Conservation (phyloP, 2,888 invertebrate genomes). For the Drosophila percnosoma region DNA sequence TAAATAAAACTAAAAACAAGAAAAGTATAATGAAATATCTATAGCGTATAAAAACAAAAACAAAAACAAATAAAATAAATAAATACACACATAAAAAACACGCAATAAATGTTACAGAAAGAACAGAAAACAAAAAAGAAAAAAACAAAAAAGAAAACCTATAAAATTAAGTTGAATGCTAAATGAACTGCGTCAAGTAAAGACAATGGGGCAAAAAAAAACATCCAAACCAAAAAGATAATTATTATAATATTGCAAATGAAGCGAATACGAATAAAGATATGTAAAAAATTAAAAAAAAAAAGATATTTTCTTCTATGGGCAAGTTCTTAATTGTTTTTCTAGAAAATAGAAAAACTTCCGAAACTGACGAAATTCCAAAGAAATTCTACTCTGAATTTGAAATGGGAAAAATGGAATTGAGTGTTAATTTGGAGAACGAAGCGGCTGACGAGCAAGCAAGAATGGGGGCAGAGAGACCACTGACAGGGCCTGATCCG, state of each 20-base stretch:
- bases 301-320: slow-evolving; percentile 6
- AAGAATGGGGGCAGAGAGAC: too few relatives aligned
- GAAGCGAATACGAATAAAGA: slow-evolving; percentile 80
- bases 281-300: slow-evolving; percentile 70
- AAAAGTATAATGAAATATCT: slow-evolving; percentile 70
- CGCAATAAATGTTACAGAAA: slow-evolving; percentile 75
- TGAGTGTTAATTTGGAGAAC: too few relatives aligned
- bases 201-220: slow-evolving; percentile 46
- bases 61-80: slow-evolving; percentile 24
- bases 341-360: neutral
- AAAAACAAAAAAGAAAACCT: slow-evolving; percentile 60
- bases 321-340: neutral
- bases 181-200: slow-evolving; percentile 57
- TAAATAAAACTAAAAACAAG: slow-evolving; percentile 64
- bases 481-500: too few relatives aligned
- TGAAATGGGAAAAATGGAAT: neutral
- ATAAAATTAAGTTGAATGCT: slow-evolving; percentile 82
- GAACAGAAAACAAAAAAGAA: slow-evolving; percentile 42
- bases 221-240: slow-evolving; percentile 71
- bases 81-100: slow-evolving; percentile 69
- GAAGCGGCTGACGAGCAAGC: too few relatives aligned
- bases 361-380: neutral
- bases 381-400: neutral
- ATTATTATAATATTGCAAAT: slow-evolving; percentile 79
- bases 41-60: slow-evolving; percentile 66